phyloP scores from a whole-genome alignment of 2,797 vertebrate species.

The Falco novaeseelandiae region DNA sequence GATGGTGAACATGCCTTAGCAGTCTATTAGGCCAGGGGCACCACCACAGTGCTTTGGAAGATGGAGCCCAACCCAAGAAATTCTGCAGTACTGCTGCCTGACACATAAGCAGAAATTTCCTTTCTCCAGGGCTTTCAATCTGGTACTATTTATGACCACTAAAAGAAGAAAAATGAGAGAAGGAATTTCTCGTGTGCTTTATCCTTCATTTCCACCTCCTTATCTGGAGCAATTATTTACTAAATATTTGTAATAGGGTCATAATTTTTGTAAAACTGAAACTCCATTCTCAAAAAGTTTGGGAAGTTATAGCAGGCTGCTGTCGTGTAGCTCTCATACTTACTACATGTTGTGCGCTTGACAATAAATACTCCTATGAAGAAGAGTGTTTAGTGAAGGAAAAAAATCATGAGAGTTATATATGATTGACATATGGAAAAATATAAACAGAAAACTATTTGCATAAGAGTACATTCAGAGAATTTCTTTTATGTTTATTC shows the following conservation, averaged over 20 bases:
- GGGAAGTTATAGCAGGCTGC: background rate
- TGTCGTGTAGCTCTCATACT: background rate
- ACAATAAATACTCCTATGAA: slow-evolving; percentile 22
- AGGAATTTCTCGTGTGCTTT: background rate
- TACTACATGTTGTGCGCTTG: background rate
- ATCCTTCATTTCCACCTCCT: background rate
- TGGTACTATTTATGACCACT: background rate
- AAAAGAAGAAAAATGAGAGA: background rate
- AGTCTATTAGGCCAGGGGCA: background rate
- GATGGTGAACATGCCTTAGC: background rate
- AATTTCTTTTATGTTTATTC: slow-evolving; percentile 70
- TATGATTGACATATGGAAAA: slow-evolving; percentile 57
- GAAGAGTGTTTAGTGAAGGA: background rate
- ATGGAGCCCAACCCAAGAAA: background rate
- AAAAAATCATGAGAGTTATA: slow-evolving; percentile 37
- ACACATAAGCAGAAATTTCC: background rate
- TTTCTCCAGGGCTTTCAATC: background rate
- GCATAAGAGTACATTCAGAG: slow-evolving; percentile 42
- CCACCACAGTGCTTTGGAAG: background rate
- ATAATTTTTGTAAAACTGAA: background rate
- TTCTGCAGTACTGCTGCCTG: background rate
- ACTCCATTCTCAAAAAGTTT: background rate
- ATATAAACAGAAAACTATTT: slow-evolving; percentile 52
- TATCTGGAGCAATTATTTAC: background rate
- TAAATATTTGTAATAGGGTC: background rate